Percentiles rank a stretch among this genome's conserved stretches.
These are phyloP conservation scores for Epizoanthus ramosus DNA, from an alignment of 92 coral and sea anemone species.

Conservation along the genomic window DNA sequence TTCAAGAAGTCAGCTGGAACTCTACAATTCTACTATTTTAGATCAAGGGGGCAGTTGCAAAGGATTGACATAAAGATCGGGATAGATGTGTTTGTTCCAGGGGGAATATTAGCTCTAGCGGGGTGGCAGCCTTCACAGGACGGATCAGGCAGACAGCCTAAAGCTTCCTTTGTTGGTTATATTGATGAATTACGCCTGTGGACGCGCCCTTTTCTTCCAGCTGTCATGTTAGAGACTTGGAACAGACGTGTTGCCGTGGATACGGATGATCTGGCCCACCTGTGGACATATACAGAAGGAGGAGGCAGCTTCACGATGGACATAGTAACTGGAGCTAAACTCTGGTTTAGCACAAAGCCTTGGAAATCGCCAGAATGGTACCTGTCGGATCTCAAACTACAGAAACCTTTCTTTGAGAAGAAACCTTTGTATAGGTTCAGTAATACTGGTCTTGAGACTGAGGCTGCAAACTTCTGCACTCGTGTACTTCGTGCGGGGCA, in stretches of 20 bases:
- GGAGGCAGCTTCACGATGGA: slow-evolving; percentile 55
- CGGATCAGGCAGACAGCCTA: slow-evolving; percentile 57
- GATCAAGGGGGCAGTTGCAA: slow-evolving; percentile 47
- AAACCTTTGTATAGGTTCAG: slow-evolving; percentile 36
- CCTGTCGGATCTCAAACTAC: slow-evolving; percentile 51
- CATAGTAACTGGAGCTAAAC: slow-evolving; percentile 26
- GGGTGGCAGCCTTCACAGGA: slow-evolving; percentile 74
- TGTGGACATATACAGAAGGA: slow-evolving; percentile 62
- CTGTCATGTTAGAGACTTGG: slow-evolving; percentile 63
- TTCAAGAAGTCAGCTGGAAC: slow-evolving; percentile 40
- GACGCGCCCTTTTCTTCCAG: slow-evolving; percentile 69
- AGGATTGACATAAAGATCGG: slow-evolving; percentile 47
- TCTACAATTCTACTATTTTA: slow-evolving; percentile 65
- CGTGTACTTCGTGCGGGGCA: slow-evolving; percentile 38
- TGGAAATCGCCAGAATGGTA: slow-evolving; percentile 64
- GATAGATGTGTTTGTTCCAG: slow-evolving; percentile 53
- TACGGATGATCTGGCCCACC: slow-evolving; percentile 48
- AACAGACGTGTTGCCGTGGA: slow-evolving; percentile 41
- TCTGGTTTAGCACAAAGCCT: slow-evolving; percentile 51
- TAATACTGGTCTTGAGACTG: slow-evolving; percentile 8
- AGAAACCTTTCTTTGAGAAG: slow-evolving; percentile 43
- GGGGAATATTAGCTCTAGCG: slow-evolving; percentile 62
- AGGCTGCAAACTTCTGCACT: slow-evolving; percentile 51
- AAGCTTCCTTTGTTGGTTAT: slow-evolving; percentile 57
- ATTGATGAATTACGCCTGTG: slow-evolving; percentile 66